A percentile compares a stretch with the other conserved stretches of the same genome.
These are phyloP conservation scores for Ctenosaura bakeri DNA, from an alignment of 2,797 vertebrate species.

Conservation along the genomic window DNA sequence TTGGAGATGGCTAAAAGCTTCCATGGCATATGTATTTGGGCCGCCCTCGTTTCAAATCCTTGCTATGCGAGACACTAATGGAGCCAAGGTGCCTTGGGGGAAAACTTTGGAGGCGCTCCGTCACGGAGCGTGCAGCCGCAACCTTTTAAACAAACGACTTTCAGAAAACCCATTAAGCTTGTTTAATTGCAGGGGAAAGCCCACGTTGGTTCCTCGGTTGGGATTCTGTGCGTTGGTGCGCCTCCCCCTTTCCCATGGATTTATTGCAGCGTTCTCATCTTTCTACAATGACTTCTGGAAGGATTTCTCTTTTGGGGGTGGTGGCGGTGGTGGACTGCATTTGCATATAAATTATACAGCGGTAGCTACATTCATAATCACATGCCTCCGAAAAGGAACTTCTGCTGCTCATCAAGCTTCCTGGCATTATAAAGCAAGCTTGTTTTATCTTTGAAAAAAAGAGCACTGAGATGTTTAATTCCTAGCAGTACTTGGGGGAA, in stretches of 20 bases:
- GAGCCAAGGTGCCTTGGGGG: slow-evolving; percentile 38
- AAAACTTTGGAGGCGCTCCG: slow-evolving; percentile 47
- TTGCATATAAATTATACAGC: too few species aligned
- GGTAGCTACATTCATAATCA: neutral
- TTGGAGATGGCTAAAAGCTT: accelerated
- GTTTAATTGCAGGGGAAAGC: slow-evolving; percentile 52
- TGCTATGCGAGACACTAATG: slow-evolving; percentile 39
- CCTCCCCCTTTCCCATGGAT: slow-evolving; percentile 13
- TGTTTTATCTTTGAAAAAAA: neutral
- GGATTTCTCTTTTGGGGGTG: neutral
- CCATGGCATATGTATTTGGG: neutral
- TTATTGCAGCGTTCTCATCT: slow-evolving; percentile 26
- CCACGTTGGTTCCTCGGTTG: slow-evolving; percentile 33
- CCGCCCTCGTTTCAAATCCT: neutral
- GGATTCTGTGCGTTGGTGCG: slow-evolving; percentile 24
- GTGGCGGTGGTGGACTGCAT: too few species aligned
- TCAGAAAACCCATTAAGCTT: slow-evolving; percentile 52
- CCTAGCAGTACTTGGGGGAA: too few species aligned
- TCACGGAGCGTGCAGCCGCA: slow-evolving; percentile 41
- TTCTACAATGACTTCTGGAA: neutral
- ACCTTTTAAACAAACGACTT: slow-evolving; percentile 55
- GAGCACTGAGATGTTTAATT: neutral
- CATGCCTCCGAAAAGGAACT: neutral
- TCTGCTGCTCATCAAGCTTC: neutral
- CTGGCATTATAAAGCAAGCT: neutral